These are phyloP conservation scores for Drosophila paulistorum DNA, from an alignment of 1,140 invertebrate genomes.

Conservation along the genomic window DNA sequence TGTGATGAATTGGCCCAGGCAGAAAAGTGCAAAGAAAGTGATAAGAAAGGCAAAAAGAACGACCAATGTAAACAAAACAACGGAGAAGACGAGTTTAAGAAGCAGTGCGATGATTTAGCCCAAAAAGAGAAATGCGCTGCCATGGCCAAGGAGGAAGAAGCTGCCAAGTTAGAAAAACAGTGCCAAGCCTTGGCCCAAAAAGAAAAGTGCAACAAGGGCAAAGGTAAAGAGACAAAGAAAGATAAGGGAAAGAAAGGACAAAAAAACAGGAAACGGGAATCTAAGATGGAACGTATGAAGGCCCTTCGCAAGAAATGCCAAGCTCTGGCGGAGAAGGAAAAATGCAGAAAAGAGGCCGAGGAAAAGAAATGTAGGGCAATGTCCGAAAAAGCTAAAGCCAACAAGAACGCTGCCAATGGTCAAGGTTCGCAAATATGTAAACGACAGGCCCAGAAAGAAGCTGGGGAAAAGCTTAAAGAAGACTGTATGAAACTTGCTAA, in stretches of 20 bases:
- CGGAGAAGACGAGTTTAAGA: not conserved
- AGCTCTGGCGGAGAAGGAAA: not conserved
- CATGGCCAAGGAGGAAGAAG: not conserved
- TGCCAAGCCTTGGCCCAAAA: conserved; percentile 24
- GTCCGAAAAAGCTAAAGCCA: not conserved
- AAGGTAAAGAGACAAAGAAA: not conserved
- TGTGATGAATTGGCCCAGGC: not conserved
- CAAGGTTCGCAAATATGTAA: not conserved
- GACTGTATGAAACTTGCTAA: conserved; percentile 17
- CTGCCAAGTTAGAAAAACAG: conserved; percentile 7
- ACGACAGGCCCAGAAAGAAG: conserved; percentile 2
- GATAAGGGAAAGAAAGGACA: not conserved
- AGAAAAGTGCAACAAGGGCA: conserved; percentile 17
- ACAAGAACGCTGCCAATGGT: not conserved
- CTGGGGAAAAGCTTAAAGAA: conserved; percentile 14
- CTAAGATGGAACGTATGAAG: not conserved
- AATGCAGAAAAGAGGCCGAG: conserved; percentile 15
- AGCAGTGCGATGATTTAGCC: not conserved
- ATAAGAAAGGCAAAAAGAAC: not conserved
- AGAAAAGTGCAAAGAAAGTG: conserved; percentile 3
- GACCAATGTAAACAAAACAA: not conserved
- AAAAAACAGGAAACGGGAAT: conserved; percentile 4
- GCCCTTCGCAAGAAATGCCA: conserved; percentile 27
- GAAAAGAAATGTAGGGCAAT: conserved; percentile 14
- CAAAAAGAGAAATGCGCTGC: conserved; percentile 2